Conservation (phyloP, 2,113 vertebrate genomes). For the Ranitomeya imitator region DNA sequence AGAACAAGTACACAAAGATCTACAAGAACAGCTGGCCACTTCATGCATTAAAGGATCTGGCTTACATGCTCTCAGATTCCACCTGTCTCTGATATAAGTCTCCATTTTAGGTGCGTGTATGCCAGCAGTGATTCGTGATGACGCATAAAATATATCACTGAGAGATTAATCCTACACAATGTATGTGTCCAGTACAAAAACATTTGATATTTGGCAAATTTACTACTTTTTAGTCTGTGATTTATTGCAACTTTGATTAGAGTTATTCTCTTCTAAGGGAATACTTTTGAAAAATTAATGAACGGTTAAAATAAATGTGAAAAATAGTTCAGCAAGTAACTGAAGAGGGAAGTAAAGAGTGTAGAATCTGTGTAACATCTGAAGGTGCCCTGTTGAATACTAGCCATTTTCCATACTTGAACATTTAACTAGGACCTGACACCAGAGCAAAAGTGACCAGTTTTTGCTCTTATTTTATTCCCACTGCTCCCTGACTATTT, state of each 20-base stretch:
- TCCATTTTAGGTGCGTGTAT: neutral
- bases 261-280: neutral
- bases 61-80: conserved; percentile 3
- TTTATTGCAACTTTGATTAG: neutral
- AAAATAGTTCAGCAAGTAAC: neutral
- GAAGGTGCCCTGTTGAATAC: neutral
- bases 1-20: conserved; percentile 10
- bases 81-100: neutral
- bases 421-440: too few species aligned
- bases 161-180: neutral
- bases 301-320: neutral
- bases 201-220: neutral
- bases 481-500: too few species aligned
- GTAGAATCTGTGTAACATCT: neutral
- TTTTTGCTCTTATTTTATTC: too few species aligned
- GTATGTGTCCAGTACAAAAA: neutral
- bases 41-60: conserved; percentile 42
- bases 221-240: neutral
- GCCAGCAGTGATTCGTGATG: neutral
- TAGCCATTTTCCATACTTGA: neutral
- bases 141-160: neutral
- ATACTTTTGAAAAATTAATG: neutral
- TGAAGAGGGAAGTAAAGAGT: neutral
- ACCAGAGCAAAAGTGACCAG: too few species aligned
- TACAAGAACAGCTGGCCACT: conserved; percentile 31